A percentile compares a stretch with the other conserved stretches of the same genome.
Conservation (phyloP, 2,797 vertebrate genomes). For the Acrocephalus scirpaceus region DNA sequence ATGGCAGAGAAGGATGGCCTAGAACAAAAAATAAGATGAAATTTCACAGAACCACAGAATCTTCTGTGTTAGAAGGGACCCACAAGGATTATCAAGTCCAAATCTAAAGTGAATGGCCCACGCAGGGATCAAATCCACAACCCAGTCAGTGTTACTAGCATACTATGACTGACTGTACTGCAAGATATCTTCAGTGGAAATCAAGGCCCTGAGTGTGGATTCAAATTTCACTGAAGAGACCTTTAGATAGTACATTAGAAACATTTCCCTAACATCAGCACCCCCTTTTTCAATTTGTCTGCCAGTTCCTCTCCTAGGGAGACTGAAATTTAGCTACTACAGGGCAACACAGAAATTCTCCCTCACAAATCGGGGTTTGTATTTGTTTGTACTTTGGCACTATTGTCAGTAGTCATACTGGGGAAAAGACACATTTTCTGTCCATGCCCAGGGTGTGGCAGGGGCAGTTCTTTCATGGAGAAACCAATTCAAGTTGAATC, state of each 20-base stretch:
- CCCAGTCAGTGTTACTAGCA: neutral
- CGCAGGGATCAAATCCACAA: too few relatives aligned
- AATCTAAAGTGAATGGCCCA: neutral
- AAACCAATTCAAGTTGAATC: neutral
- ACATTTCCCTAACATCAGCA: neutral
- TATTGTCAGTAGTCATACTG: neutral
- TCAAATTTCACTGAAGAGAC: neutral
- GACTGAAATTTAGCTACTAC: neutral
- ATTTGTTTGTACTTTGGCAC: neutral
- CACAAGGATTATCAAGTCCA: neutral
- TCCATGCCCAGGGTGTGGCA: neutral
- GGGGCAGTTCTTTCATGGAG: neutral
- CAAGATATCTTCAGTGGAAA: neutral
- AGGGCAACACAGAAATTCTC: neutral
- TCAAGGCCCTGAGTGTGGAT: neutral
- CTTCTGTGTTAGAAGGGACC: neutral
- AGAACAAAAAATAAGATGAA: neutral
- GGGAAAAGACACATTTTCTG: neutral
- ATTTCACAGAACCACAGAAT: neutral
- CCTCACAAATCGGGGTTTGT: neutral
- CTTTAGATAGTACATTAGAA: neutral
- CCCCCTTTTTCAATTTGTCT: neutral
- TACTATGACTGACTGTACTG: accelerated
- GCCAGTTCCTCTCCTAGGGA: neutral
- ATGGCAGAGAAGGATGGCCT: neutral